Percentiles rank a stretch among this genome's conserved stretches.
phyloP scores from a whole-genome alignment of 2,888 invertebrate species.

The Apomyelois bistriatella region DNA sequence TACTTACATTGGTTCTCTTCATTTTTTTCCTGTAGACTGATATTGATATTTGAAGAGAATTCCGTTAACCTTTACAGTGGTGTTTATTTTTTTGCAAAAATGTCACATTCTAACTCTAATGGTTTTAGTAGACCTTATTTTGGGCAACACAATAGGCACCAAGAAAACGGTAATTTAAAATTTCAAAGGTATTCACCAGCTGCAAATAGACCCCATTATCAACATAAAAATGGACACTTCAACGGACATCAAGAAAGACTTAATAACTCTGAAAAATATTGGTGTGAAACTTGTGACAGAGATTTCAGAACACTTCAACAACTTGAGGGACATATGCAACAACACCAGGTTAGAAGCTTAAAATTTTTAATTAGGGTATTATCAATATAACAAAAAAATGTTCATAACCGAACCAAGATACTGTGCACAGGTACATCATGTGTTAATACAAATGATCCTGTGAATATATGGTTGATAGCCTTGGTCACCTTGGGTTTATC shows the following conservation, averaged over 20 bases:
- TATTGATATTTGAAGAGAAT: no score
- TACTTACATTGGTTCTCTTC: no score
- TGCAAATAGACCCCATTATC: slow-evolving; percentile 21
- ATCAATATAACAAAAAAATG: no score
- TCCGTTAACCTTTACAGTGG: no score
- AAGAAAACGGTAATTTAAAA: slow-evolving; percentile 14
- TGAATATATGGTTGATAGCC: no score
- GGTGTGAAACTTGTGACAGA: slow-evolving; percentile 91
- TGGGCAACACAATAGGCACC: not conserved
- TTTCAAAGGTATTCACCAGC: slow-evolving; percentile 28
- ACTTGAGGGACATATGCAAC: slow-evolving; percentile 83
- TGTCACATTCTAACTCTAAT: not conserved
- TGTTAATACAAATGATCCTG: no score
- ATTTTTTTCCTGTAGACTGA: no score
- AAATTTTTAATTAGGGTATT: not conserved
- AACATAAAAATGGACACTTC: slow-evolving; percentile 10
- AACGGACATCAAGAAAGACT: not conserved
- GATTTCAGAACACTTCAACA: slow-evolving; percentile 81
- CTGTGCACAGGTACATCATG: no score
- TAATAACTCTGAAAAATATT: slow-evolving; percentile 51
- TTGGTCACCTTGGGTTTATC: no score
- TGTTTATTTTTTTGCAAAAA: not conserved
- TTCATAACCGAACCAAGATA: no score
- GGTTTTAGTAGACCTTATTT: not conserved
- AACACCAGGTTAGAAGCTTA: slow-evolving; percentile 84